Conservation (phyloP, 1,140 invertebrate genomes). For the Drosophila littoralis region DNA sequence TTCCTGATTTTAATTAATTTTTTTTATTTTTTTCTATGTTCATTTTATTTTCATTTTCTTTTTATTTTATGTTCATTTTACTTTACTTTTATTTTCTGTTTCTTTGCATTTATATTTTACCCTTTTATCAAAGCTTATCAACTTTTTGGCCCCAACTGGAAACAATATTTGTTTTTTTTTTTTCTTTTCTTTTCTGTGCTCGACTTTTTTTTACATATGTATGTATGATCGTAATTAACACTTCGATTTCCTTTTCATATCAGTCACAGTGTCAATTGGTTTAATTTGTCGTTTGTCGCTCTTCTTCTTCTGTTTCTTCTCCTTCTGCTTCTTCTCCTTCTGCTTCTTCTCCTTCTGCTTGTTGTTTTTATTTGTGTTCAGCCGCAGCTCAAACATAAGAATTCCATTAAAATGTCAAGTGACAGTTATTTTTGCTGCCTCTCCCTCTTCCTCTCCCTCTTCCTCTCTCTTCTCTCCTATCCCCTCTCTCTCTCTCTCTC, state of each 20-base stretch:
- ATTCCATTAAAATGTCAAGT: slow-evolving; percentile 78
- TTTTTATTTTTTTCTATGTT: too few relatives aligned
- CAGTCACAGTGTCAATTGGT: slow-evolving; percentile 5
- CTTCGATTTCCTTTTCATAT: slow-evolving; percentile 11
- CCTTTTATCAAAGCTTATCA: too few relatives aligned
- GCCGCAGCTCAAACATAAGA: slow-evolving; percentile 59
- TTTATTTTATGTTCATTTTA: too few relatives aligned
- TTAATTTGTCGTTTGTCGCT: not conserved
- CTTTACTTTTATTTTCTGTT: too few relatives aligned
- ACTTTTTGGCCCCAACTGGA: too few relatives aligned
- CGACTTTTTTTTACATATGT: not conserved
- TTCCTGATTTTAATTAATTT: too few relatives aligned
- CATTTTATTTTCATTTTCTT: too few relatives aligned
- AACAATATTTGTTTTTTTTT: too few relatives aligned
- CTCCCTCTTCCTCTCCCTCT: too few relatives aligned
- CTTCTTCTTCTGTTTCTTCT: not conserved
- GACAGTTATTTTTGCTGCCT: slow-evolving; percentile 39
- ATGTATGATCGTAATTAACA: slow-evolving; percentile 24
- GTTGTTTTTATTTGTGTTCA: slow-evolving; percentile 27
- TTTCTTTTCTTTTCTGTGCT: too few relatives aligned
- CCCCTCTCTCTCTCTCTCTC: slow-evolving; percentile 4
- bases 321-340: not conserved
- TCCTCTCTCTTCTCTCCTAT: not conserved
- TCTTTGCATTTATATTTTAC: too few relatives aligned
- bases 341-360: slow-evolving; percentile 17